Conservation (phyloP, 2,888 invertebrate species). For the Pseudolycoriella hygida region DNA sequence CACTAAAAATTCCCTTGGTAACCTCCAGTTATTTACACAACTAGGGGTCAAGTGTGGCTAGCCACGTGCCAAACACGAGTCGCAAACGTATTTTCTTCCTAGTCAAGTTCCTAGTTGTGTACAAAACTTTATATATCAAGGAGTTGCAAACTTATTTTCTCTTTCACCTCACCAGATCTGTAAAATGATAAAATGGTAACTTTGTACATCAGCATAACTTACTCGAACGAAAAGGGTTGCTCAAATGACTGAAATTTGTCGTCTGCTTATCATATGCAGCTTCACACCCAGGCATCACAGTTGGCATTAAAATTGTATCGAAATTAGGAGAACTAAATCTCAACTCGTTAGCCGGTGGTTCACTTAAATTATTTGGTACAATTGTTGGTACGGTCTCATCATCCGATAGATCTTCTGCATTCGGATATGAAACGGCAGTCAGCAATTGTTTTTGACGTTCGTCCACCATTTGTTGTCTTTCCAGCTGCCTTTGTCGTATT, state of each 20-base stretch:
- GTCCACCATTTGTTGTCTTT: slow-evolving; percentile 36
- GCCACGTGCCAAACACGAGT: too few relatives aligned
- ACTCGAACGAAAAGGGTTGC: background rate
- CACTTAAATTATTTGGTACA: background rate
- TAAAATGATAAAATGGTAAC: too few relatives aligned
- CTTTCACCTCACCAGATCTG: too few relatives aligned
- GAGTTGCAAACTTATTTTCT: too few relatives aligned
- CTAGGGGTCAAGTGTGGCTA: too few relatives aligned
- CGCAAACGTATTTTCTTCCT: too few relatives aligned
- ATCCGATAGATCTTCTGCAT: slow-evolving; percentile 40
- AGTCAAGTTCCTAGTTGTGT: too few relatives aligned
- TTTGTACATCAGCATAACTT: too few relatives aligned
- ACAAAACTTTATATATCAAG: too few relatives aligned
- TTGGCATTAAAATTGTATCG: slow-evolving; percentile 26
- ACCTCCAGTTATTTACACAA: too few relatives aligned
- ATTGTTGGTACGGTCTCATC: slow-evolving; percentile 31
- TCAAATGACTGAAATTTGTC: slow-evolving; percentile 3
- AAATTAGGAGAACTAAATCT: slow-evolving; percentile 16
- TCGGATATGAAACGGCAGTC: slow-evolving; percentile 41
- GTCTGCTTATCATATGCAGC: slow-evolving; percentile 2
- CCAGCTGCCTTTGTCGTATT: slow-evolving; percentile 38
- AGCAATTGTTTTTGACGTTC: slow-evolving; percentile 36
- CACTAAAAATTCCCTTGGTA: too few relatives aligned
- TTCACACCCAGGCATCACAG: slow-evolving; percentile 16
- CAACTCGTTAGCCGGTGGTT: background rate